Conservation (phyloP, 2,888 invertebrate species). For the Dicyrtomina minuta region DNA sequence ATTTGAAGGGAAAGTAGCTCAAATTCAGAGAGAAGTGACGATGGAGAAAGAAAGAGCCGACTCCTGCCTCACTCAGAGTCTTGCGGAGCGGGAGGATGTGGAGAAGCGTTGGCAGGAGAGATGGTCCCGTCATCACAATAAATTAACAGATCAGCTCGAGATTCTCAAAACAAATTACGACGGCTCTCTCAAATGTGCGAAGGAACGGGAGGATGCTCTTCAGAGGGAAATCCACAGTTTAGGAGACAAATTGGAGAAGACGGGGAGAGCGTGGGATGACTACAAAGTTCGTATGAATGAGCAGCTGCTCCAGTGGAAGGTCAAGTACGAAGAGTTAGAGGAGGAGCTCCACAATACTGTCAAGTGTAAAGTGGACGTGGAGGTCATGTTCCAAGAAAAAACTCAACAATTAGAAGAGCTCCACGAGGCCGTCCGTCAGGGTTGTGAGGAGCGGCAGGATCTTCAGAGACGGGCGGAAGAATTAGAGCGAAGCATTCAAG, state of each 20-base stretch:
- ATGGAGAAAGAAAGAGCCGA: slow-evolving; percentile 38
- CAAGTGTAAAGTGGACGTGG: slow-evolving; percentile 35
- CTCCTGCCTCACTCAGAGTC: slow-evolving; percentile 30
- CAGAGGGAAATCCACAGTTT: slow-evolving; percentile 25
- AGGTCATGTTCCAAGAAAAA: slow-evolving; percentile 36
- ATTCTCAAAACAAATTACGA: slow-evolving; percentile 37
- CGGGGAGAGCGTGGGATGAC: slow-evolving; percentile 25
- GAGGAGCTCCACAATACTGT: slow-evolving; percentile 14
- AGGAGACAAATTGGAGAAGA: slow-evolving; percentile 26
- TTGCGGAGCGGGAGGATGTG: slow-evolving; percentile 33
- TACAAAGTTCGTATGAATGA: slow-evolving; percentile 12
- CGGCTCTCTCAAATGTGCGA: slow-evolving; percentile 22
- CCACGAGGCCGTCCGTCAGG: slow-evolving; percentile 36
- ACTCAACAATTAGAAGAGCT: slow-evolving; percentile 32
- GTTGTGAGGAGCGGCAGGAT: slow-evolving; percentile 38
- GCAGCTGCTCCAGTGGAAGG: slow-evolving; percentile 23
- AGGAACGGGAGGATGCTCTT: slow-evolving; percentile 22
- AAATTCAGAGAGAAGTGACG: slow-evolving; percentile 28
- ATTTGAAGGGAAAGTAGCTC: slow-evolving; percentile 22
- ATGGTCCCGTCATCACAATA: slow-evolving; percentile 35
- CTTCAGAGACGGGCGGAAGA: slow-evolving; percentile 22
- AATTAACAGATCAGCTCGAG: slow-evolving; percentile 34
- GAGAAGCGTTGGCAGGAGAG: slow-evolving; percentile 39
- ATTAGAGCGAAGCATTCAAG: slow-evolving; percentile 36
- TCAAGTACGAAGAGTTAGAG: slow-evolving; percentile 23